phyloP scores from a whole-genome alignment of 2,113 vertebrate species.

The Chiloscyllium plagiosum region DNA sequence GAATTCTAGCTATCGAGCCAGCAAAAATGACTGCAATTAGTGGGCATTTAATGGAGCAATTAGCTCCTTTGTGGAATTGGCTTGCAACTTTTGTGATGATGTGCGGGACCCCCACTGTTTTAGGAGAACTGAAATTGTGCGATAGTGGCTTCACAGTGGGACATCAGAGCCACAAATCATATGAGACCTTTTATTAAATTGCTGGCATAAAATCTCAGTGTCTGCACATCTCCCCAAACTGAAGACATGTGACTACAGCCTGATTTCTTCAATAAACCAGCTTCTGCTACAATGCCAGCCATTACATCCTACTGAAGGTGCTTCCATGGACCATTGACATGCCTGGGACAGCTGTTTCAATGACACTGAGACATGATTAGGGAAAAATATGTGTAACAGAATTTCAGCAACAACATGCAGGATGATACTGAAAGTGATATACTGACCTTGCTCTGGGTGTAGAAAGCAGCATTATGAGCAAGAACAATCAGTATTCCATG shows the following conservation, averaged over 20 bases:
- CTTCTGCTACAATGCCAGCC: too few species aligned
- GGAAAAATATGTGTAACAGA: not conserved
- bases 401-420: not conserved
- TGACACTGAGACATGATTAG: not conserved
- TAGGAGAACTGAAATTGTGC: too few species aligned
- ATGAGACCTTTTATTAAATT: not conserved
- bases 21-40: too few species aligned
- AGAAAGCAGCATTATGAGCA: not conserved
- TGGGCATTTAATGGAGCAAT: too few species aligned
- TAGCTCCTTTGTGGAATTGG: too few species aligned
- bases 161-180: too few species aligned
- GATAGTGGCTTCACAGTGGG: too few species aligned
- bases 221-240: not conserved
- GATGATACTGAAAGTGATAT: not conserved
- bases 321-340: not conserved
- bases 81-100: too few species aligned
- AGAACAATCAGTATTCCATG: not conserved
- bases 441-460: not conserved
- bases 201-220: not conserved
- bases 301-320: not conserved
- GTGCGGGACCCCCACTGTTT: too few species aligned
- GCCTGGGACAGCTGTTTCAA: too few species aligned
- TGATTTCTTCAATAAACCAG: not conserved
- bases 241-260: not conserved
- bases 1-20: too few species aligned